phyloP scores from a whole-genome alignment of 37 sponge, comb jelly and placozoan genomes.

The Aplysina aerophoba region DNA sequence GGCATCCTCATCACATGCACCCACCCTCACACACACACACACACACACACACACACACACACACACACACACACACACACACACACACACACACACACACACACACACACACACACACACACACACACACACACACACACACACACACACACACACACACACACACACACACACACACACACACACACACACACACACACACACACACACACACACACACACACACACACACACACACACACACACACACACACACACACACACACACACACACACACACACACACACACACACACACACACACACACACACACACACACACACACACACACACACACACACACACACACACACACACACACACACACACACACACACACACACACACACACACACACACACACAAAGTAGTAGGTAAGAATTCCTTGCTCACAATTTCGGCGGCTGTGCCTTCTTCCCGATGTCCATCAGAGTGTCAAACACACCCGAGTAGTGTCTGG shows the following conservation, averaged over 20 bases:
- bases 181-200: not conserved
- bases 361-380: not conserved
- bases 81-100: not conserved
- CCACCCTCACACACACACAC: not conserved
- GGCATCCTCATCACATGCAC: not conserved
- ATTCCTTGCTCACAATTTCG: conserved; percentile 1
- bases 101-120: not conserved
- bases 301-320: not conserved
- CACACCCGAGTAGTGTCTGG: conserved; percentile 24
- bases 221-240: not conserved
- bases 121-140: not conserved
- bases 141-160: not conserved
- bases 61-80: not conserved
- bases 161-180: not conserved
- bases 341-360: not conserved
- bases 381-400: not conserved
- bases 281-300: not conserved
- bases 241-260: not conserved
- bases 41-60: not conserved
- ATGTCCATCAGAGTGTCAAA: conserved; percentile 9
- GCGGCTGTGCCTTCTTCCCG: not conserved
- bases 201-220: not conserved
- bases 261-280: not conserved
- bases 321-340: not conserved
- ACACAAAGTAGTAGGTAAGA: too few species aligned